Conservation (phyloP, 2,888 invertebrate species). For the Stenoptilia bipunctidactyla region DNA sequence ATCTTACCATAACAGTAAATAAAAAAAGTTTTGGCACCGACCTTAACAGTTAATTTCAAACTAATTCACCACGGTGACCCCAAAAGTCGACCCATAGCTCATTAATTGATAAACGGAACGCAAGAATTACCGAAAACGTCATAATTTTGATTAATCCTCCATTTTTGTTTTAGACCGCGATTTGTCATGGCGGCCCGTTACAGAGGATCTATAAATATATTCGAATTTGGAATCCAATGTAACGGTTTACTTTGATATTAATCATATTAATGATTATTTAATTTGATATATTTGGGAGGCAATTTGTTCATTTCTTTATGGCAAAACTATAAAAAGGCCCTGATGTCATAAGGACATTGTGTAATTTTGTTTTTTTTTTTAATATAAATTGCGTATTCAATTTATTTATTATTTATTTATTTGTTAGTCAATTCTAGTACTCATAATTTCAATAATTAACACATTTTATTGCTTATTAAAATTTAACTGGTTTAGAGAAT, state of each 20-base stretch:
- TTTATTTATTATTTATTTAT: too few relatives aligned
- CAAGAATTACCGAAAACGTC: constrained; percentile 34
- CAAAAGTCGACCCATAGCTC: constrained; percentile 21
- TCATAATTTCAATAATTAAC: too few relatives aligned
- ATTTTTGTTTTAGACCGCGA: constrained; percentile 41
- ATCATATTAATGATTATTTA: neutral
- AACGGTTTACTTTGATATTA: constrained; percentile 5
- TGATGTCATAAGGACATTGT: too few relatives aligned
- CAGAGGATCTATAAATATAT: constrained; percentile 18
- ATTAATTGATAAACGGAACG: constrained; percentile 39
- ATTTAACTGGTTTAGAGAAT: too few relatives aligned
- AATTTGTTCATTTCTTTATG: too few relatives aligned
- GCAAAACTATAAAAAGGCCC: too few relatives aligned
- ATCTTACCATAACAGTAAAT: constrained; percentile 18
- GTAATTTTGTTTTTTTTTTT: too few relatives aligned
- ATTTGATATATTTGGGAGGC: neutral
- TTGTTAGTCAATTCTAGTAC: too few relatives aligned
- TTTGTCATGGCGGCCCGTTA: constrained; percentile 39
- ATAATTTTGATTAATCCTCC: constrained; percentile 43
- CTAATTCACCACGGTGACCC: constrained; percentile 49
- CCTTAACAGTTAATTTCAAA: constrained; percentile 50
- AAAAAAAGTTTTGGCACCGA: constrained; percentile 31
- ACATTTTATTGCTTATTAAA: too few relatives aligned
- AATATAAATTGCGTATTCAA: too few relatives aligned
- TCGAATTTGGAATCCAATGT: constrained; percentile 6